Evolutionary conservation across 2,797 vertebrate genomes (phyloP).

Genomic region (Falco novaeseelandiae): DNA sequence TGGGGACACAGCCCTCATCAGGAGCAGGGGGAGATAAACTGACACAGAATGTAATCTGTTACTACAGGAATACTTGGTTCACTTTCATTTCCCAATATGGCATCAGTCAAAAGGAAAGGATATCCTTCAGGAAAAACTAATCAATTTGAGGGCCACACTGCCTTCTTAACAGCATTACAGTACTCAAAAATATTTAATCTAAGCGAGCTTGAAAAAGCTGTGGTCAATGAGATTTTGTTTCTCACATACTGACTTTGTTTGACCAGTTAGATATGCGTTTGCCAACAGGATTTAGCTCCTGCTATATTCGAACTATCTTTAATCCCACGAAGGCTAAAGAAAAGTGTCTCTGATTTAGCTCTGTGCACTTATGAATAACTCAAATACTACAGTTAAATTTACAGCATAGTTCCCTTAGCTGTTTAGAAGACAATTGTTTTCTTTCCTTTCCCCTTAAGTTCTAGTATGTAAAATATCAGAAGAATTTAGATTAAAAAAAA

Average conservation of each 20-base stretch:
- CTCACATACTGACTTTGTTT: conserved; percentile 1
- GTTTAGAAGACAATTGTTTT: conserved; percentile 62
- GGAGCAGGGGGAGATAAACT: neutral
- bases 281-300: conserved; percentile 53
- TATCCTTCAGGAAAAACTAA: neutral
- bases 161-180: neutral
- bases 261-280: conserved; percentile 21
- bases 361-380: conserved; percentile 61
- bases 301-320: conserved; percentile 58
- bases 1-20: neutral
- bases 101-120: neutral
- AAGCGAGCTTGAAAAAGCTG: neutral
- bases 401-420: conserved; percentile 53
- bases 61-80: neutral
- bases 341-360: conserved; percentile 63
- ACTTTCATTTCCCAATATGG: neutral
- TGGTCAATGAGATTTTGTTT: conserved; percentile 11
- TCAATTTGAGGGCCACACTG: neutral
- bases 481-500: conserved; percentile 58
- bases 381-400: conserved; percentile 66
- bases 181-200: neutral
- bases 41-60: neutral
- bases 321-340: conserved; percentile 62
- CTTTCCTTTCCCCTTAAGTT: conserved; percentile 50
- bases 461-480: conserved; percentile 64